phyloP scores from a whole-genome alignment of 2,888 invertebrate genomes.

The Amphipoea oculea region DNA sequence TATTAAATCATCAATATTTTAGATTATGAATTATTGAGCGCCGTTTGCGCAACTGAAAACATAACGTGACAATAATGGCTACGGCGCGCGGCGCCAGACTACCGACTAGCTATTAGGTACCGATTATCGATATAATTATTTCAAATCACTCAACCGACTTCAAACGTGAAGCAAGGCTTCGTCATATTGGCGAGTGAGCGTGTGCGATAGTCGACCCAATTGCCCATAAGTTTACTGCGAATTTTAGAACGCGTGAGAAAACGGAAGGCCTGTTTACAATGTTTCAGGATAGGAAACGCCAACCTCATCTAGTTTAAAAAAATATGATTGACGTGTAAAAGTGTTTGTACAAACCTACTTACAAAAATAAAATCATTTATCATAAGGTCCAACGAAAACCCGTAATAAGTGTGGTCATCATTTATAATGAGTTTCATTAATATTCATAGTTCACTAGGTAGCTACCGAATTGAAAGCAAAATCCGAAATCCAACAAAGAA shows the following conservation, averaged over 20 bases:
- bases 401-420: background rate
- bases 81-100: constrained; percentile 85
- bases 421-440: background rate
- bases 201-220: constrained; percentile 42
- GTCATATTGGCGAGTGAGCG: constrained; percentile 47
- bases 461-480: background rate
- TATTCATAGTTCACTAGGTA: background rate
- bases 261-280: background rate
- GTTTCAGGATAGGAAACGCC: background rate
- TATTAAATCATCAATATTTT: constrained; percentile 33
- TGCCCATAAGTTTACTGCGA: constrained; percentile 2
- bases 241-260: background rate
- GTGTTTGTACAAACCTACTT: too few species aligned
- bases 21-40: constrained; percentile 28
- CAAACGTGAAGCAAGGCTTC: constrained; percentile 62
- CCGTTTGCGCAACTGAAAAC: constrained; percentile 68
- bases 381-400: background rate
- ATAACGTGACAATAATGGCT: constrained; percentile 80
- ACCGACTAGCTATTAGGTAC: constrained; percentile 73
- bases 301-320: too few species aligned
- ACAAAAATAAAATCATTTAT: too few species aligned
- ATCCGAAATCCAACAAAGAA: background rate
- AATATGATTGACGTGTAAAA: too few species aligned
- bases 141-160: constrained; percentile 73
- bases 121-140: constrained; percentile 83